Base-by-base conservation (phyloP, 2,888 invertebrate species). In the Torymus texanus region DNA sequence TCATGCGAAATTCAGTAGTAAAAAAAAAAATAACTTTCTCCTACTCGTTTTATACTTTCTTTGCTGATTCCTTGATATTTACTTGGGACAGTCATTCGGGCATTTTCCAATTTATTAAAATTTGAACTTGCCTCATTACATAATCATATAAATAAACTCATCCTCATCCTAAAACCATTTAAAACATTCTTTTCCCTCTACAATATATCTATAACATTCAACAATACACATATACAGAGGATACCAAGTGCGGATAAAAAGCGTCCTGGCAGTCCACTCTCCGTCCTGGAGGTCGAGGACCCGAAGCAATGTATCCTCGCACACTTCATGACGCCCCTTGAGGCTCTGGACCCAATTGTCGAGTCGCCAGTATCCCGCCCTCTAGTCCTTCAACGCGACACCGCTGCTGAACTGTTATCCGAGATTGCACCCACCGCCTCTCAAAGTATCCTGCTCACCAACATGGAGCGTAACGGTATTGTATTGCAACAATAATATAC, bases 241-340 rank as follows among this genome's bases (percentile, higher is more conserved):
- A 92, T 93, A 65, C 94, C 94, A 75, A 92, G 93, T 85, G 92
- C 92, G 78, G 94, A 94, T 85, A 89, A 91, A 81, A 91, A 91
- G 81, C 88, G 90, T 80, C 88, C 91, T 2, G 89, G 90, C 53
- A 91, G 94, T 87, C 93, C 94, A 56, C 92, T 95, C 71, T 95
- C 95, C 86, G 94, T 96, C 67, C 92, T 96, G 67, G 95, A 96
- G 91, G 95, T 97, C 79, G 96, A 97, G 77, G 97, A 97, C 91
- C 97, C 97, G 2, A 97, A 97, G 90, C 92, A 96, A 83, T 96
- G 96, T 91, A 94, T 97, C 86, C 91, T 97, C 82, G 96, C 96
- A 72, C 97, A 97, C 89, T 92, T 97, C 84, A 97, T 97, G 97
- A 96, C 96, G 85, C 96, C 96, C 0, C 89, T 97, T 87, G 96